These are phyloP conservation scores for Gryllus longicercus DNA, from an alignment of 2,888 invertebrate species.

Conservation along the genomic window DNA sequence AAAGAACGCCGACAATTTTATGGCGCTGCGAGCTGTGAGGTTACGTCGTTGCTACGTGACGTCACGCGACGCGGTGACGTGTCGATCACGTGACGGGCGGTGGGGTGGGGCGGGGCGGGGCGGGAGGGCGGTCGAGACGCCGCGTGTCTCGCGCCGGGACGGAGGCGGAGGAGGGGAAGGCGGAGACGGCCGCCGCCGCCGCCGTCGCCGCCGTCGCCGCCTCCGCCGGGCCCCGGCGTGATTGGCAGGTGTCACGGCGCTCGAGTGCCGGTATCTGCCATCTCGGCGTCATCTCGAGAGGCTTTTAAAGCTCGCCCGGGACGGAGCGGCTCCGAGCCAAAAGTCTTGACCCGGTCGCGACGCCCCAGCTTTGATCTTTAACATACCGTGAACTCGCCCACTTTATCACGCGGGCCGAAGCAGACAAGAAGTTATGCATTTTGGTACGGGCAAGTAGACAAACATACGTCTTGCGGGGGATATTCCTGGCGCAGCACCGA, in stretches of 20 bases:
- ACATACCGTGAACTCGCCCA: slow-evolving; percentile 8
- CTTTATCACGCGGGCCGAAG: not conserved
- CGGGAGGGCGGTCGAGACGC: not conserved
- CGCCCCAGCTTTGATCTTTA: not conserved
- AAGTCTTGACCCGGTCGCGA: slow-evolving; percentile 2
- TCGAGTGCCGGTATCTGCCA: not conserved
- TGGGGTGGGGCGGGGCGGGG: not conserved
- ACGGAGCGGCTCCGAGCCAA: not conserved
- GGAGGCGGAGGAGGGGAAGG: slow-evolving; percentile 18
- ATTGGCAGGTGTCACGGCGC: slow-evolving; percentile 25
- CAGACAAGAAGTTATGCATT: slow-evolving; percentile 17
- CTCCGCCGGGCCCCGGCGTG: slow-evolving; percentile 21
- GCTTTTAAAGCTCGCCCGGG: not conserved
- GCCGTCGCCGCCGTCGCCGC: slow-evolving; percentile 5
- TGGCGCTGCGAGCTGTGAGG: slow-evolving; percentile 34
- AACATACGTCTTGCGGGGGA: not conserved
- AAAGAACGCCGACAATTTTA: slow-evolving; percentile 32
- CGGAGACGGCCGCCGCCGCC: slow-evolving; percentile 4
- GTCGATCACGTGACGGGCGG: slow-evolving; percentile 26
- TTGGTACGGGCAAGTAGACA: not conserved
- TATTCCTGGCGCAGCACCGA: not conserved
- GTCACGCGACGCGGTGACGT: slow-evolving; percentile 31
- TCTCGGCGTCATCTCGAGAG: not conserved
- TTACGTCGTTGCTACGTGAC: slow-evolving; percentile 30
- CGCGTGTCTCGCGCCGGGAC: not conserved